Evolutionary conservation across 1,140 invertebrate genomes (phyloP).

Genomic region (Pentalonia nigronervosa): DNA sequence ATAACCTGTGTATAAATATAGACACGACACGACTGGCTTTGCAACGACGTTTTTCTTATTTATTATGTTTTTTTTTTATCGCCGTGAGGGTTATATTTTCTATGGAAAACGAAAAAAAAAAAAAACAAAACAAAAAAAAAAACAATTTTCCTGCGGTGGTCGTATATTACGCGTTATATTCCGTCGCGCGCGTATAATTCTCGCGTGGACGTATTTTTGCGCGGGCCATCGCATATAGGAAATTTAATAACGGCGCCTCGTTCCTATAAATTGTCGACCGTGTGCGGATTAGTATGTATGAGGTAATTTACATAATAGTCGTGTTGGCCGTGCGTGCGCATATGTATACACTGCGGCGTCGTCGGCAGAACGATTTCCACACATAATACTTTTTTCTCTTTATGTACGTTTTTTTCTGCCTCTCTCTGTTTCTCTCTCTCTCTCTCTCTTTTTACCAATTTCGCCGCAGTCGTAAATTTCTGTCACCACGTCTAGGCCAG

Average conservation of each 20-base stretch:
- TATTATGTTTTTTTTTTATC: constrained; percentile 36
- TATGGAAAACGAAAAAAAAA: neutral
- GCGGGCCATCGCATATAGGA: constrained; percentile 26
- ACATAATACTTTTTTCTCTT: neutral
- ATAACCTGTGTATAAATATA: neutral
- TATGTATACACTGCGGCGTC: neutral
- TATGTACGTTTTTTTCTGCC: neutral
- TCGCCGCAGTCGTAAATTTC: constrained; percentile 49
- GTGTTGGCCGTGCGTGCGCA: neutral
- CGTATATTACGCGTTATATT: constrained; percentile 16
- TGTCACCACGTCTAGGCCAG: constrained; percentile 43
- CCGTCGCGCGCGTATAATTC: neutral
- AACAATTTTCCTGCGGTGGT: constrained; percentile 27
- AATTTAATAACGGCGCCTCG: constrained; percentile 38
- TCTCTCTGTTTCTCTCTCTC: neutral
- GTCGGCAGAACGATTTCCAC: constrained; percentile 31
- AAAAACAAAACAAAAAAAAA: too few relatives aligned
- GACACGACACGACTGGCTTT: neutral
- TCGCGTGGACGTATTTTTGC: neutral
- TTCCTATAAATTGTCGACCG: constrained; percentile 47
- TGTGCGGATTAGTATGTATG: constrained; percentile 56
- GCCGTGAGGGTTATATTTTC: constrained; percentile 1
- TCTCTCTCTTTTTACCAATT: constrained; percentile 21
- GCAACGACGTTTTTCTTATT: constrained; percentile 30
- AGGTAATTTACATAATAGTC: constrained; percentile 57